Evolutionary conservation across 1,140 invertebrate genomes (phyloP).

Genomic region (Aphelenchoides besseyi): DNA sequence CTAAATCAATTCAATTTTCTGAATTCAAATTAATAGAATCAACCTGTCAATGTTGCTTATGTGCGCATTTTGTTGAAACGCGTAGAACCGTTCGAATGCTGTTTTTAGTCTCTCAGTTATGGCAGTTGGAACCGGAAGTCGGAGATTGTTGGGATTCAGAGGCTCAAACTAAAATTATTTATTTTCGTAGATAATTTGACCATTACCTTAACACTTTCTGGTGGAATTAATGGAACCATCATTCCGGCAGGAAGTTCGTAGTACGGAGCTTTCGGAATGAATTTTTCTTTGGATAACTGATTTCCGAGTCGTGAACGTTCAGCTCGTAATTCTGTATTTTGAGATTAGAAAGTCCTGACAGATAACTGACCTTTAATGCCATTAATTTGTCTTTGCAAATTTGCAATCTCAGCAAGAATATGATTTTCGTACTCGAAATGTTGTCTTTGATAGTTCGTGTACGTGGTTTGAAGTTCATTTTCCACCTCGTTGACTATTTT

Average conservation of each 20-base stretch:
- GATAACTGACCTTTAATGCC: slow-evolving; percentile 23
- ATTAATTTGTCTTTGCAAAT: slow-evolving; percentile 31
- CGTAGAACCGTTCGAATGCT: slow-evolving; percentile 47
- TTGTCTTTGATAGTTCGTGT: slow-evolving; percentile 30
- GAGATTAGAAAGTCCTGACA: not conserved
- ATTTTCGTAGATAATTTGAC: not conserved
- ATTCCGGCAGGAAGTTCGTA: slow-evolving; percentile 26
- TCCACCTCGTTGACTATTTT: slow-evolving; percentile 41
- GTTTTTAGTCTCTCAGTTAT: slow-evolving; percentile 32
- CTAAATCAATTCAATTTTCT: slow-evolving; percentile 32
- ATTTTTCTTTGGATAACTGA: slow-evolving; percentile 17
- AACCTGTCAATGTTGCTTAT: slow-evolving; percentile 24
- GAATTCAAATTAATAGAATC: not conserved
- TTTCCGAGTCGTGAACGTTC: slow-evolving; percentile 8
- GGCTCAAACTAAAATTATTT: slow-evolving; percentile 40
- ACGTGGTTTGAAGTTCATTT: slow-evolving; percentile 34
- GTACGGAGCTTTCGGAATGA: slow-evolving; percentile 30
- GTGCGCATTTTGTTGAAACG: not conserved
- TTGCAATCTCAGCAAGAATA: slow-evolving; percentile 35
- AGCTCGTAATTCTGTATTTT: slow-evolving; percentile 9
- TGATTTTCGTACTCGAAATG: slow-evolving; percentile 44
- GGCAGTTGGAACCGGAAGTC: slow-evolving; percentile 29
- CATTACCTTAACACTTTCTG: slow-evolving; percentile 31
- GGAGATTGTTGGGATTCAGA: slow-evolving; percentile 30
- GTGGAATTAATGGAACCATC: slow-evolving; percentile 32